Evolutionary conservation across 1,140 invertebrate genomes (phyloP).

Genomic region (Batillaria attramentaria): DNA sequence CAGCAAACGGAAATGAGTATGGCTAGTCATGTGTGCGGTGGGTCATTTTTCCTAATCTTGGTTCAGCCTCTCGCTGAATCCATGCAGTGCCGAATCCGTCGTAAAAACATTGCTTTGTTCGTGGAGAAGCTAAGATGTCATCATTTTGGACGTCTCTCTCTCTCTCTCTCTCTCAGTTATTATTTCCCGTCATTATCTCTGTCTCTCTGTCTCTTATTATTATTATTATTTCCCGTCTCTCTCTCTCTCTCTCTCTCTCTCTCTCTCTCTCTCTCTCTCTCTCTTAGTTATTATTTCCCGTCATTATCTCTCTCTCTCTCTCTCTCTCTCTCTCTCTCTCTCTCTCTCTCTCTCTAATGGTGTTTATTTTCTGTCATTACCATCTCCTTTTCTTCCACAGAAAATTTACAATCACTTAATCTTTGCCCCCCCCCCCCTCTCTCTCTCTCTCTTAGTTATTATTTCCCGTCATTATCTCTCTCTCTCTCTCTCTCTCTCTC

Average conservation of each 20-base stretch:
- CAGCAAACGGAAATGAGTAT: too few species aligned
- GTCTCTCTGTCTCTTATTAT: neutral
- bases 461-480: neutral
- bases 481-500: neutral
- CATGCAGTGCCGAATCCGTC: too few species aligned
- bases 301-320: neutral
- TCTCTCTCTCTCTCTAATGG: neutral
- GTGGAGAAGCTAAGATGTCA: neutral
- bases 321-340: neutral
- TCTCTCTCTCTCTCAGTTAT: neutral
- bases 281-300: neutral
- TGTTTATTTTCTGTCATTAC: neutral
- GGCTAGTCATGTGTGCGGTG: too few species aligned
- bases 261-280: conserved; percentile 2
- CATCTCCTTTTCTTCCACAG: neutral
- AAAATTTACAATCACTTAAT: too few species aligned
- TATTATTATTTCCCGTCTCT: neutral
- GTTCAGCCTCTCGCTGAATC: too few species aligned
- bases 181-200: neutral
- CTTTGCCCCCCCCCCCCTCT: neutral
- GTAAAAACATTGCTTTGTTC: too few species aligned
- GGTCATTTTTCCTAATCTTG: too few species aligned
- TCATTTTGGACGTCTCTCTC: neutral
- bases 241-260: neutral
- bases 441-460: neutral